A percentile compares a stretch with the other conserved stretches of the same genome.
phyloP scores from a whole-genome alignment of 2,888 invertebrate genomes.

The Sabellastarte sp. region DNA sequence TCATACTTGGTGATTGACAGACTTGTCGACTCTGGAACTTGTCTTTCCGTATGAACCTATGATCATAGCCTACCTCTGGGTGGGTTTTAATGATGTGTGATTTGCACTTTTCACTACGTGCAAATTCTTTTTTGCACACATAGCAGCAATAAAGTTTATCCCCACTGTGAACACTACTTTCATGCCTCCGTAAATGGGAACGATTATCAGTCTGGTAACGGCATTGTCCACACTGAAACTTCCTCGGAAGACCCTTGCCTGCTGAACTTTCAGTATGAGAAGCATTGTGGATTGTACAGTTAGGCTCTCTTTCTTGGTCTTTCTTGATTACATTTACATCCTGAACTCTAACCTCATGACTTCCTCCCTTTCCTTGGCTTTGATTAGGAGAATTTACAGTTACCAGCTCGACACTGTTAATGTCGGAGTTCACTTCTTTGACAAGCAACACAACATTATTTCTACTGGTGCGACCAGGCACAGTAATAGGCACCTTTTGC shows the following conservation, averaged over 20 bases:
- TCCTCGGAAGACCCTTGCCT: conserved; percentile 8
- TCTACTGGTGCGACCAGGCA: too few relatives aligned
- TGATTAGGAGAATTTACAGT: neutral
- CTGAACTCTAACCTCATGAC: neutral
- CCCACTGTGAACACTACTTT: conserved; percentile 21
- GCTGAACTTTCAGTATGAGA: neutral
- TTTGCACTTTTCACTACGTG: conserved; percentile 8
- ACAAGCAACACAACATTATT: too few relatives aligned
- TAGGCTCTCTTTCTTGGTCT: too few relatives aligned
- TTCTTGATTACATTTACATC: too few relatives aligned
- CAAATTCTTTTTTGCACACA: conserved; percentile 12
- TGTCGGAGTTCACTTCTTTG: too few relatives aligned
- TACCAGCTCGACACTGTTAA: too few relatives aligned
- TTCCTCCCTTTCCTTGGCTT: neutral
- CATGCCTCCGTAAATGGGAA: conserved; percentile 28
- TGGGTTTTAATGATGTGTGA: neutral
- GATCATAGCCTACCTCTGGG: conserved; percentile 1
- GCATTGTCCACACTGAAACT: conserved; percentile 25
- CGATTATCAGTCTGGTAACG: conserved; percentile 28
- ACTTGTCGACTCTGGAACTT: too few relatives aligned
- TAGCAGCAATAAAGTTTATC: conserved; percentile 12
- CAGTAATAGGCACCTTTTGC: too few relatives aligned
- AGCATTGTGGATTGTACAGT: neutral
- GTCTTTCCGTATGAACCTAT: neutral
- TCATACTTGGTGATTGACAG: too few relatives aligned